Base-by-base conservation (phyloP, 2,888 invertebrate species). In the Lacanobia wlatinum region DNA sequence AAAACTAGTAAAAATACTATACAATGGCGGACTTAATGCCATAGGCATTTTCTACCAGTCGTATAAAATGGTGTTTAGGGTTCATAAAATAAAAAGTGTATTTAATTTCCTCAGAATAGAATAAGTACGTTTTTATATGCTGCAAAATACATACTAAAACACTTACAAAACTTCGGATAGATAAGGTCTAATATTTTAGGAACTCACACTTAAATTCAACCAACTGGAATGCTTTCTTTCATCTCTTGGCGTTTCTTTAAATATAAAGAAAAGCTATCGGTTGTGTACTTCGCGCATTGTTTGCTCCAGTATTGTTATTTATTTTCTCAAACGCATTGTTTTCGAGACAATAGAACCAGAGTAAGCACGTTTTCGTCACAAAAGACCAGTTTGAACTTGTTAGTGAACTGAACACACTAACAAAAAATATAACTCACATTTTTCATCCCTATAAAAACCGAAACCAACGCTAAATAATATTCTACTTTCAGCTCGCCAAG, bases 211-310 rank as follows among this genome's bases (percentile, higher is more conserved):
- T 63, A 50, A 61, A 64, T 64, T 52, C 70, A 53, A 60, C 70
- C 18, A 67, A 70, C 64, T 70, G 66, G 56, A 67, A 71, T 34
- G 71, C 14, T 53, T 80, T 59, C 58, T 80, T 72, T 82, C 53
- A 78, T 78, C 64, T 76, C 40, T 59, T 50, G 53, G 18, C 12
- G 46, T 77, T 82, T 68, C 68, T 78, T 80, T 78, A 72, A 62
- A 65, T 72, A 55, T 65, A 65, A 78, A 59, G 72, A 68, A 78
- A 71, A 67, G 61, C 38, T 82, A 61, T 71, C 53, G 78, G 48
- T 59, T 66, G 55, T 66, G 23, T 76, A 65, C 63, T 64, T 55
- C 23, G 23, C 58, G 55, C 63, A 64, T 68, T 77, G 60, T 82
- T 70, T 70, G 52, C 43, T 21, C 5, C 40, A 38, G 80, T 83